Evolutionary conservation across 2,797 vertebrate species (phyloP), one percentile per base, ranked within the genome.

Genomic region (Dallia pectoralis): DNA sequence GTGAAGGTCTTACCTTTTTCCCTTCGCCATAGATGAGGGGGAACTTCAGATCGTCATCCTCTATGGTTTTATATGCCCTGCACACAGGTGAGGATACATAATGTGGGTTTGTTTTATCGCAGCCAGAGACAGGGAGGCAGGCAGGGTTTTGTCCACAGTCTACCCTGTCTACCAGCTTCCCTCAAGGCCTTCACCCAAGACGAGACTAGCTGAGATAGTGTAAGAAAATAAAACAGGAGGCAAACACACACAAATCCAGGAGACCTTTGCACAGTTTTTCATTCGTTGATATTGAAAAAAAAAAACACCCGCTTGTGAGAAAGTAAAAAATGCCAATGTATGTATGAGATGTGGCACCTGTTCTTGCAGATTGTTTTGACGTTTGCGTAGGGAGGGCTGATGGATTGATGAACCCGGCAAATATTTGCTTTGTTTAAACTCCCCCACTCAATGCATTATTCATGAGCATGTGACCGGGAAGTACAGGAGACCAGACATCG

Each of bases 61-160:
- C 95, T 74, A 99, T 95, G 86, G 94, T 98, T 95, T 99, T 99
- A 92, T 99, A 99, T 1, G 98, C 97, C 97, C 97, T 99, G 93
- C 63, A 18, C 64, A 86, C 75, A 81, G 74, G 80, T 71, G 76
- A 87, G 75, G 22, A 70, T 59, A 36, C 56, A 71, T 82, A 90
- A 80, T 86, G 71, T 74, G 62, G 74, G 77, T 75, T 80, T 71
- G 69, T 49, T 88, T 86, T 85, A 81, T 77, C 63, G 73, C 75
- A 70, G 81, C 70, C 65, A 44, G n/a, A 22, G 73, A 19, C 47
- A 48, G 47, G 47, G 47, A 48, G 53, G 22, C n/a, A 25, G 53
- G 15, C n/a, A 25, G 53, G 0, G 9, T 5, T 56, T 56, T n/a
- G 53, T 6, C 78, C 71, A 74, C 74, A 56, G 53, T 25, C 30